Percentiles rank a stretch among this genome's conserved stretches.
Evolutionary conservation across 2,888 invertebrate genomes (phyloP).

Genomic region (Drosophila subquinaria): DNA sequence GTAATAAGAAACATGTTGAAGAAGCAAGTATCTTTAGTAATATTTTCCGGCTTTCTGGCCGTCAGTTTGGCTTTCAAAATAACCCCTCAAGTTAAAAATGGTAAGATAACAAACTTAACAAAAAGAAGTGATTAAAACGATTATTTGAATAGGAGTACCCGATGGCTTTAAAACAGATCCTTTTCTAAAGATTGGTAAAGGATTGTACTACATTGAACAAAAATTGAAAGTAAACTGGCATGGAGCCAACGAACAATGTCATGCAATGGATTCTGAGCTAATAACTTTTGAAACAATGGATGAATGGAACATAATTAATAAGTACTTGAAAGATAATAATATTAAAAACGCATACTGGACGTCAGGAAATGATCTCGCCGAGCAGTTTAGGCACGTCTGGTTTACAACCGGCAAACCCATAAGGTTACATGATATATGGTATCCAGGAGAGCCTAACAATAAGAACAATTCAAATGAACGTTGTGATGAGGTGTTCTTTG

Average conservation of each 20-base stretch:
- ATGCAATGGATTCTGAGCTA: too few species aligned
- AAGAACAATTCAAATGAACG: background rate
- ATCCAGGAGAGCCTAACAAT: slow-evolving; percentile 6
- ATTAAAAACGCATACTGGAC: background rate
- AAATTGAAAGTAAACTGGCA: background rate
- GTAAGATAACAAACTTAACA: too few species aligned
- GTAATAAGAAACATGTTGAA: too few species aligned
- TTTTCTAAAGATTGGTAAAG: background rate
- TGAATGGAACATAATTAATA: too few species aligned
- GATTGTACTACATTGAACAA: background rate
- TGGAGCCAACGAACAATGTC: background rate
- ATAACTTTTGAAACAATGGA: too few species aligned
- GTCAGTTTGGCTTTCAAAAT: too few species aligned
- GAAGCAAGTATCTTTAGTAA: too few species aligned
- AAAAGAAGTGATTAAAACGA: background rate
- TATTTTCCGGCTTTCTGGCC: too few species aligned
- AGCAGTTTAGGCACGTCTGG: background rate
- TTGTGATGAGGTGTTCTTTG: background rate
- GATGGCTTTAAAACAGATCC: background rate
- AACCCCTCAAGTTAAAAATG: too few species aligned
- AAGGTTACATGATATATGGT: background rate
- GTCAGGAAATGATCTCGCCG: background rate
- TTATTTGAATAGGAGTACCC: background rate
- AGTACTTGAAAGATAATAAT: too few species aligned
- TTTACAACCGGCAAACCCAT: background rate